These are phyloP conservation scores for Alitta virens DNA, from an alignment of 2,888 invertebrate genomes.

Conservation along the genomic window DNA sequence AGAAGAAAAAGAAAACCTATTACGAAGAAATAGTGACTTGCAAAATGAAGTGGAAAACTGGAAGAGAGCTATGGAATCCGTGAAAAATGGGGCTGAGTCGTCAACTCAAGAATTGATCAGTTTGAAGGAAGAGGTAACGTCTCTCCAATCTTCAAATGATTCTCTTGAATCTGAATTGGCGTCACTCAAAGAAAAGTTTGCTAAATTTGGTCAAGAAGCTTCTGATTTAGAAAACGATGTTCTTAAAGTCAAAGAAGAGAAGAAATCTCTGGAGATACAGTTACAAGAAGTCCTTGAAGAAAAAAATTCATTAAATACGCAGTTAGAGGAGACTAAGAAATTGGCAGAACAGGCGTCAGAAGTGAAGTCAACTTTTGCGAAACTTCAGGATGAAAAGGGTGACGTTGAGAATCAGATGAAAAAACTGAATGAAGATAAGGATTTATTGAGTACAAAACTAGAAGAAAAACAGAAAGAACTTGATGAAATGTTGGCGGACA, in stretches of 20 bases:
- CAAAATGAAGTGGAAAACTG: conserved; percentile 2
- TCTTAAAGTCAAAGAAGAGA: not conserved
- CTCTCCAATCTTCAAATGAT: not conserved
- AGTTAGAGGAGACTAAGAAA: not conserved
- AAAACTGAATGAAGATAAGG: not conserved
- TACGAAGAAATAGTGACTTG: not conserved
- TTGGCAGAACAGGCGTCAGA: not conserved
- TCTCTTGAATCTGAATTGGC: not conserved
- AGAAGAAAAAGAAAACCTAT: not conserved
- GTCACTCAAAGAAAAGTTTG: not conserved
- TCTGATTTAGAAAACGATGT: not conserved
- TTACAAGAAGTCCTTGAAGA: not conserved
- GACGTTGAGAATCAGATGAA: not conserved
- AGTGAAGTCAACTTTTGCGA: not conserved
- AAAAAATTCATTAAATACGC: not conserved
- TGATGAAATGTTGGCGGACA: not conserved
- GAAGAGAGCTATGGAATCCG: conserved; percentile 4
- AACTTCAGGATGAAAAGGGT: not conserved
- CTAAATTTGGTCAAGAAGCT: not conserved
- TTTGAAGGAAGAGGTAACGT: conserved; percentile 6
- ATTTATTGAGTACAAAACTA: not conserved
- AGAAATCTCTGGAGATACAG: conserved; percentile 2
- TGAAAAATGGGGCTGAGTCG: conserved; percentile 14
- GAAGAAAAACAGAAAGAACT: not conserved
- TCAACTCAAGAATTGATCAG: conserved; percentile 2